Evolutionary conservation across 92 coral and sea anemone species (phyloP).

Genomic region (Bergia sp.): DNA sequence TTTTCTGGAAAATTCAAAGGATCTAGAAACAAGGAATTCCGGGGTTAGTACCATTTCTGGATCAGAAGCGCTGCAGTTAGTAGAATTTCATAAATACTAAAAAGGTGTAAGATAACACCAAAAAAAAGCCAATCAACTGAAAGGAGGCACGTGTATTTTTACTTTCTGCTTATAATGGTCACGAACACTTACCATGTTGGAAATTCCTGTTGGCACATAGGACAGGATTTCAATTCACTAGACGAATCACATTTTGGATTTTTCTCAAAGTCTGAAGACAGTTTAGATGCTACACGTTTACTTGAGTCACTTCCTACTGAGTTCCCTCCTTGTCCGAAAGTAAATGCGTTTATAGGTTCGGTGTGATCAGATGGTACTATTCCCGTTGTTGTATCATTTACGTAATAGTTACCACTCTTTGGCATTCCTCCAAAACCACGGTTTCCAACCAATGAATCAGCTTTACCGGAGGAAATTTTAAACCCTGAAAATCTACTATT

Average conservation of each 20-base stretch:
- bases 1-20: no score
- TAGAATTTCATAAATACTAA: no score
- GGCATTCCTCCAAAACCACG: not conserved
- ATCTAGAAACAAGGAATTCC: no score
- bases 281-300: not conserved
- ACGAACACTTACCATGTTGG: slow-evolving; percentile 17
- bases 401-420: not conserved
- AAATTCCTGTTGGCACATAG: slow-evolving; percentile 33
- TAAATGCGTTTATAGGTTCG: not conserved
- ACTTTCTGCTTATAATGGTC: not conserved
- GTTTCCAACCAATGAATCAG: not conserved
- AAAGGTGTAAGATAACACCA: not conserved
- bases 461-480: slow-evolving; percentile 5
- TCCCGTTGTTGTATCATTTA: not conserved
- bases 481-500: slow-evolving; percentile 15
- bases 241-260: not conserved
- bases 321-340: not conserved
- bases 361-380: not conserved
- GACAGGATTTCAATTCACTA: slow-evolving; percentile 34
- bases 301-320: not conserved
- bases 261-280: not conserved
- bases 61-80: no score
- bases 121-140: not conserved
- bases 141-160: not conserved
- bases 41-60: no score